These are phyloP conservation scores for Conopomorpha cramerella DNA, from an alignment of 1,140 invertebrate species.

Conservation along the genomic window DNA sequence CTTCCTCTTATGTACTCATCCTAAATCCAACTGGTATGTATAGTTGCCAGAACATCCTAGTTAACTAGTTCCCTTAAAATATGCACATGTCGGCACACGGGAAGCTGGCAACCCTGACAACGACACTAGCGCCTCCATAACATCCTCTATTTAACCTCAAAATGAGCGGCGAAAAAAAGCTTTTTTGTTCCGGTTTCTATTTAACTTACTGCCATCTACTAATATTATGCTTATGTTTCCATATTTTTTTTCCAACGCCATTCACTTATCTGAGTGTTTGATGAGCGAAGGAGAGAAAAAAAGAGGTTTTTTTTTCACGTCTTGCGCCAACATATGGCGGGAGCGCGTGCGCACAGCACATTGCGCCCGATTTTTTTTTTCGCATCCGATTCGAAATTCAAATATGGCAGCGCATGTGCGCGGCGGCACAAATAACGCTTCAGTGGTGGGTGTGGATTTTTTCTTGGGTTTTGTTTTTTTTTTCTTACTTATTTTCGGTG, in stretches of 20 bases:
- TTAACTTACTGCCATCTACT: slow-evolving; percentile 33
- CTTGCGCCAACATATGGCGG: slow-evolving; percentile 31
- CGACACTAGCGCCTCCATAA: slow-evolving; percentile 17
- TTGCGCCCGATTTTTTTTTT: slow-evolving; percentile 54
- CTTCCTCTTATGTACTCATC: too few species aligned
- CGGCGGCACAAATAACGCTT: slow-evolving; percentile 27
- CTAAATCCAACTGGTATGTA: too few species aligned
- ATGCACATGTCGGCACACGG: slow-evolving; percentile 3
- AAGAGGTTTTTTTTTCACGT: slow-evolving; percentile 22
- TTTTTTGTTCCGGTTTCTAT: slow-evolving; percentile 46
- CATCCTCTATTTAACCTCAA: slow-evolving; percentile 49
- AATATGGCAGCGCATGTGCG: slow-evolving; percentile 31
- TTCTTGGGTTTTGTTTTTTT: slow-evolving; percentile 18
- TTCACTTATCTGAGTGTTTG: slow-evolving; percentile 41
- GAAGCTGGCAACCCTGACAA: slow-evolving; percentile 19
- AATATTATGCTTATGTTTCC: slow-evolving; percentile 57
- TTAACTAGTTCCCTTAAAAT: too few species aligned
- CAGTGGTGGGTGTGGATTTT: too few species aligned
- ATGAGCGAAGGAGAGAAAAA: slow-evolving; percentile 44
- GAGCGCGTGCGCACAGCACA: slow-evolving; percentile 41
- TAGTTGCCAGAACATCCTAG: too few species aligned
- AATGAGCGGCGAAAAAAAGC: slow-evolving; percentile 17
- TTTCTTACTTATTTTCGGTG: too few species aligned
- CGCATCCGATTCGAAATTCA: slow-evolving; percentile 53
- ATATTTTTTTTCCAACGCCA: slow-evolving; percentile 49